Base-by-base conservation (phyloP, 2,113 vertebrate genomes). In the Corythornis madagascariensis region DNA sequence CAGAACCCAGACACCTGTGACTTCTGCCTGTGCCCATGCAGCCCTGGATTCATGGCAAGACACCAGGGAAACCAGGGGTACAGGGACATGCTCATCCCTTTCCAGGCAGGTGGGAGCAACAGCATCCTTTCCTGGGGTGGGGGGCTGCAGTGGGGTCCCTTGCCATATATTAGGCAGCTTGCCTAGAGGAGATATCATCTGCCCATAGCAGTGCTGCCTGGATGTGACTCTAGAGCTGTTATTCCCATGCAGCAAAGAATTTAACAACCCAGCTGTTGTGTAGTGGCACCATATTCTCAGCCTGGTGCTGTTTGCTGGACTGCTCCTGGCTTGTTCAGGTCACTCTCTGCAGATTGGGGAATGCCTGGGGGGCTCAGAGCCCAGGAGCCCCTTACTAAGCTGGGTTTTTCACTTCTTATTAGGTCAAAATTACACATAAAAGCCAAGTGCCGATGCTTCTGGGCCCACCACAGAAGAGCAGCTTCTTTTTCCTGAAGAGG, bases 401-500 rank as follows among this genome's bases (percentile, higher is more conserved):
- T 92, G 57, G 8, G 11, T 29, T 91, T 74, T 94, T 69, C 71
- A 1, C 93, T 95, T 96, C 48, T 65, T 94, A 97, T 87, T 94
- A 99, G 99, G 96, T 99, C 94, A 98, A 97, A 97, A 99, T 99
- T 90, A 99, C 98, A 13, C 99, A 99, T 95, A 99, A 99, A 98
- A 99, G 99, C 97, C 99, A 99, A 98, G 99, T 98, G n/a, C 99
- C 99, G 9, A 98, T 99, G 97, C 95, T 99, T 83, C 95, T 99
- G 96, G 99, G 98, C 0, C 98, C 98, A 4, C 98, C 98, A 2
- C 98, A 99, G 97, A 99, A 99, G 97, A 98, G 98, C 48, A 98
- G 98, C 25, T 99, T 99, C 97, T 98, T 99, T 86, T 99, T 99
- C 65, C 97, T 99, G 97, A 99, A 98, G 96, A 98, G 97, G 83